Evolutionary conservation across 1,140 invertebrate genomes (phyloP).

Genomic region (Neodiprion lecontei): DNA sequence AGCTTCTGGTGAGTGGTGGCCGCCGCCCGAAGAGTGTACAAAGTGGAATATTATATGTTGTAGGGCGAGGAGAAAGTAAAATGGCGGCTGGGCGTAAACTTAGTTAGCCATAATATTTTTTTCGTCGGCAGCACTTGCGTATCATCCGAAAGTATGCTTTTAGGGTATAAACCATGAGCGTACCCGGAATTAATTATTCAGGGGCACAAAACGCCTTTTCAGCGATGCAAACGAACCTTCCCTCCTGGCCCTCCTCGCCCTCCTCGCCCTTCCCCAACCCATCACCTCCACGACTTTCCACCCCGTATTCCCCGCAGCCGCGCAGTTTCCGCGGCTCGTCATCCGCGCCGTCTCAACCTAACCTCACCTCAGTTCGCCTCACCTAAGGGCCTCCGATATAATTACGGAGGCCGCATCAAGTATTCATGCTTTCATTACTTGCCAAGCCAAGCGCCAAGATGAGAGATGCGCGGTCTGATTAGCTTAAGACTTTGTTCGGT

Average conservation of each 20-base stretch:
- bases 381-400: conserved; percentile 35
- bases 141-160: conserved; percentile 29
- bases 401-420: conserved; percentile 46
- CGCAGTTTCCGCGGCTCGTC: not conserved
- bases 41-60: too few relatives aligned
- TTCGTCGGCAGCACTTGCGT: not conserved
- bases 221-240: conserved; percentile 9
- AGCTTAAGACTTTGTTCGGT: conserved; percentile 32
- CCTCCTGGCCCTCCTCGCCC: conserved; percentile 17
- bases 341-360: not conserved
- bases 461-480: conserved; percentile 33
- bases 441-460: conserved; percentile 16
- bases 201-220: conserved; percentile 34
- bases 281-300: conserved; percentile 17
- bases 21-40: too few relatives aligned
- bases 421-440: conserved; percentile 46
- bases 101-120: conserved; percentile 12
- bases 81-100: not conserved
- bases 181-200: conserved; percentile 52
- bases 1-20: too few relatives aligned
- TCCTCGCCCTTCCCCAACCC: conserved; percentile 19
- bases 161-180: conserved; percentile 35
- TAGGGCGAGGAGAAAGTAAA: not conserved
- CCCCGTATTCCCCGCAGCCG: not conserved
- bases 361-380: not conserved